Evolutionary conservation across 1,140 invertebrate species (phyloP).

Genomic region (Drosophila subobscura): DNA sequence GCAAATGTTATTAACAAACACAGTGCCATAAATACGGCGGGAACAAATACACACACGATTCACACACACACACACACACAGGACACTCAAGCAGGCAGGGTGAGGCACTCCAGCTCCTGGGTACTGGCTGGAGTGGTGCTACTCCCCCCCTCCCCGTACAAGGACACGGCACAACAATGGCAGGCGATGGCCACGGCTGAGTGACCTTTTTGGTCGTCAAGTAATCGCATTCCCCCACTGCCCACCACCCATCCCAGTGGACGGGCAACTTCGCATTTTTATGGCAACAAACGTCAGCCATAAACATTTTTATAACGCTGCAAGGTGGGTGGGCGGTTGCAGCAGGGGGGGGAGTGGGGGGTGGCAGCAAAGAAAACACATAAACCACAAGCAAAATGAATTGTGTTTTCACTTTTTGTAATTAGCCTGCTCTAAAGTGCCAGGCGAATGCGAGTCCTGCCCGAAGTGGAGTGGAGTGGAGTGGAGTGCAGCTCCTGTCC

Average conservation of each 20-base stretch:
- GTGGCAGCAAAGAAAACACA: constrained; percentile 45
- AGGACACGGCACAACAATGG: constrained; percentile 43
- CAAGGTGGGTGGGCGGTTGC: constrained; percentile 33
- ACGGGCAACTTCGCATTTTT: constrained; percentile 61
- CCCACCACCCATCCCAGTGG: neutral
- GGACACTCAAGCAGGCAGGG: neutral
- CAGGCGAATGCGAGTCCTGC: neutral
- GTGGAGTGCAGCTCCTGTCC: no score
- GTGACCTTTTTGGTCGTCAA: constrained; percentile 64
- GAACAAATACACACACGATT: constrained; percentile 13
- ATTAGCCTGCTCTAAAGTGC: constrained; percentile 64
- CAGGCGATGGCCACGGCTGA: constrained; percentile 40
- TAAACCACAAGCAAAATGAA: constrained; percentile 76
- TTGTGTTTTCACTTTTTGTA: constrained; percentile 78
- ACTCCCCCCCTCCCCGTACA: constrained; percentile 1
- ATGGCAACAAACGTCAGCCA: constrained; percentile 70
- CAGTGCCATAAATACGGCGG: constrained; percentile 52
- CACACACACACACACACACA: constrained; percentile 17
- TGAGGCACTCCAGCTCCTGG: neutral
- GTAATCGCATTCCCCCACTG: constrained; percentile 47
- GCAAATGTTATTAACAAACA: constrained; percentile 71
- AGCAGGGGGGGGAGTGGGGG: neutral
- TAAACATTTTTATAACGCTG: constrained; percentile 72
- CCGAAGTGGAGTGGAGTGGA: no score
- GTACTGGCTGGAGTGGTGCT: neutral